A percentile compares a stretch with the other conserved stretches of the same genome.
Evolutionary conservation across 2,113 vertebrate species (phyloP).

Genomic region (Rutilus rutilus): DNA sequence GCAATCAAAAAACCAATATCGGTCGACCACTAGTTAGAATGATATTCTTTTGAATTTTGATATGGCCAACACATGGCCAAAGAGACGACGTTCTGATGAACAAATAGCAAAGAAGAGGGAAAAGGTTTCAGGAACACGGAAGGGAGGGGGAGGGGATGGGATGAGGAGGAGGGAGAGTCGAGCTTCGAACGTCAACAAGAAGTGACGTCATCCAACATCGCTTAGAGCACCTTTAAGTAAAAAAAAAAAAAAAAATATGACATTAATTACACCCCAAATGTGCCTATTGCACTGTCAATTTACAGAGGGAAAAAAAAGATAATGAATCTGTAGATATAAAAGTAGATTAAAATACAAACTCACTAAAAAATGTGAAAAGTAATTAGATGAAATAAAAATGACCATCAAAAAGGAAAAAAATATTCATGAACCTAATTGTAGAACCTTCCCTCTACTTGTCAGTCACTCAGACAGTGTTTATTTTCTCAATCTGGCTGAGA

Average conservation of each 20-base stretch:
- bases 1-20: no score
- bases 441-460: not conserved
- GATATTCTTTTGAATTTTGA: no score
- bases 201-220: no score
- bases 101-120: no score
- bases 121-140: no score
- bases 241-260: not conserved
- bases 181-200: no score
- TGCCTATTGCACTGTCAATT: not conserved
- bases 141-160: no score
- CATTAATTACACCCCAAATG: not conserved
- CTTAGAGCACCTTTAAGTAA: not conserved
- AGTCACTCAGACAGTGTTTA: not conserved
- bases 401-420: not conserved
- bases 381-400: not conserved
- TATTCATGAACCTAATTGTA: not conserved
- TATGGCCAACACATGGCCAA: no score
- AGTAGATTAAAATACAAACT: not conserved
- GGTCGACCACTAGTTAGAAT: no score
- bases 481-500: constrained; percentile 9
- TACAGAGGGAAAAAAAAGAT: not conserved
- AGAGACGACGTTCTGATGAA: no score
- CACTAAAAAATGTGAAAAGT: not conserved
- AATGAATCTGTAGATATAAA: not conserved
- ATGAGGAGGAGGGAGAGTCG: no score